Percentiles rank a stretch among this genome's conserved stretches.
Conservation (phyloP, 2,113 vertebrate species). For the Kobus ellipsiprymnus region DNA sequence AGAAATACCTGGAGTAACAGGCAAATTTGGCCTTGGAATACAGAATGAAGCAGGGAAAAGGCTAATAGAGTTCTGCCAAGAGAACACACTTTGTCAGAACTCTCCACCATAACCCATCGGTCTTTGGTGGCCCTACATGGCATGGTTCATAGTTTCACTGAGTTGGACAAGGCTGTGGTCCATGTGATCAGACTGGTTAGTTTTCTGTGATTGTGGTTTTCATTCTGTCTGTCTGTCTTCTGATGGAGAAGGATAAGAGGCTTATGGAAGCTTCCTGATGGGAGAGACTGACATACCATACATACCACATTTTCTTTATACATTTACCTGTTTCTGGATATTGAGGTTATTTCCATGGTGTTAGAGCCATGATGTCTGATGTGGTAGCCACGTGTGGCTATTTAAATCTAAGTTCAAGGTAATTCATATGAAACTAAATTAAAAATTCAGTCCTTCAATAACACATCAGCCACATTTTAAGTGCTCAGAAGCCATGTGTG, state of each 20-base stretch:
- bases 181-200: not conserved
- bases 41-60: too few relatives aligned
- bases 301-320: not conserved
- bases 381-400: fast-evolving
- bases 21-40: too few relatives aligned
- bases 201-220: not conserved
- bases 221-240: not conserved
- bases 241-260: not conserved
- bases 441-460: not conserved
- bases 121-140: not conserved
- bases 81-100: not conserved
- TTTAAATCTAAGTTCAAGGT: not conserved
- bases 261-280: not conserved
- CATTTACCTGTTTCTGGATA: not conserved
- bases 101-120: not conserved
- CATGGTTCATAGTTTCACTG: not conserved
- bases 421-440: not conserved
- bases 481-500: not conserved
- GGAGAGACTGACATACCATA: not conserved
- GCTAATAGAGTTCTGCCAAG: too few relatives aligned
- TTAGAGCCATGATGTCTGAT: not conserved
- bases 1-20: too few relatives aligned
- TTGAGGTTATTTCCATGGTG: not conserved
- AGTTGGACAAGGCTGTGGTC: not conserved
- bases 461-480: not conserved